Conservation (phyloP, 2,797 vertebrate species). For the Thripadectes ignobilis region DNA sequence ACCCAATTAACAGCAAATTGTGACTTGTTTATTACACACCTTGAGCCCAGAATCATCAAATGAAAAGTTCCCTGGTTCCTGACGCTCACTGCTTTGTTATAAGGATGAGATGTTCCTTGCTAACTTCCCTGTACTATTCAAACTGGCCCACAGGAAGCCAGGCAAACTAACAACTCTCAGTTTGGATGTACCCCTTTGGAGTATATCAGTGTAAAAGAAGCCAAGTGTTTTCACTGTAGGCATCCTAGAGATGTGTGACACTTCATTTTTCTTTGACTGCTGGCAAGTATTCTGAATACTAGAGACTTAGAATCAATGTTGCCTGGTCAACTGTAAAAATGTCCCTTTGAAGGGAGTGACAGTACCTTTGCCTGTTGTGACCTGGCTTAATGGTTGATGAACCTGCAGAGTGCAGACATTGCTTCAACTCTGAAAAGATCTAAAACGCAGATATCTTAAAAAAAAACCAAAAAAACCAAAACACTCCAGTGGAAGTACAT, state of each 20-base stretch:
- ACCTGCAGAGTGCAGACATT: neutral
- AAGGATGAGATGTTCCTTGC: neutral
- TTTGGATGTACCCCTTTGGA: neutral
- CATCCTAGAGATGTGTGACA: neutral
- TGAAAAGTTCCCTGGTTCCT: neutral
- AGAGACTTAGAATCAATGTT: neutral
- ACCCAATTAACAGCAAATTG: neutral
- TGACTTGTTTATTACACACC: neutral
- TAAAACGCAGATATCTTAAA: neutral
- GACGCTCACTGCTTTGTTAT: neutral
- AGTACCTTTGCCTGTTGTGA: neutral
- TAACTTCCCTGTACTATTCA: neutral
- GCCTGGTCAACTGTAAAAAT: neutral
- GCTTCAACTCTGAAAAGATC: neutral
- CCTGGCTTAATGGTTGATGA: neutral
- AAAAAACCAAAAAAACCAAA: neutral
- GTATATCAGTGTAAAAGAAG: neutral
- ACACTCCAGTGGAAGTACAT: neutral
- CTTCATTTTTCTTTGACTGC: neutral
- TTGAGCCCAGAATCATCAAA: neutral
- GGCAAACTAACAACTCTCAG: neutral
- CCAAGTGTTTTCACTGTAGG: neutral
- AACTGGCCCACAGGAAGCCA: neutral
- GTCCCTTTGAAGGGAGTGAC: neutral
- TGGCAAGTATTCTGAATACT: neutral